Evolutionary conservation across 2,888 invertebrate species (phyloP).

Genomic region (Ichneumon xanthorius): DNA sequence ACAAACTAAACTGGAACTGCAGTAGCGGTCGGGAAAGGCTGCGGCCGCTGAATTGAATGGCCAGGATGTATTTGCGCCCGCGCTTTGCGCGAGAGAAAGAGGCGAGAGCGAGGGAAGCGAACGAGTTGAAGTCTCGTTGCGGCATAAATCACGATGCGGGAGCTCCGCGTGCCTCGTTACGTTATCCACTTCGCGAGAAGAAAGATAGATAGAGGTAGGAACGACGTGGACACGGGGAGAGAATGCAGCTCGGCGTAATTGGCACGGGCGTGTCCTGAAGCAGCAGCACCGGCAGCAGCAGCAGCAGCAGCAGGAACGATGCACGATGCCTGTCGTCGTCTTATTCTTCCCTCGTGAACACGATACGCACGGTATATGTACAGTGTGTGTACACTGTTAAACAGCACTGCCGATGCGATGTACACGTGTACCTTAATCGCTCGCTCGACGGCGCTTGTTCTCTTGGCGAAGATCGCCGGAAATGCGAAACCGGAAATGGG

Average conservation of each 20-base stretch:
- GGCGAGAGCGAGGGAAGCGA: conserved; percentile 30
- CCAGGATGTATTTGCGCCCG: conserved; percentile 17
- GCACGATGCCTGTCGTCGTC: conserved; percentile 59
- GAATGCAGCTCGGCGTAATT: conserved; percentile 78
- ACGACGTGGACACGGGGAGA: conserved; percentile 59
- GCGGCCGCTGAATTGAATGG: conserved; percentile 48
- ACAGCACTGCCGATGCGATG: conserved; percentile 30
- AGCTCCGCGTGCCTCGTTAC: conserved; percentile 60
- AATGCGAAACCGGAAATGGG: conserved; percentile 75
- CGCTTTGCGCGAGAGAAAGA: neutral
- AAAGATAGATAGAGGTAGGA: conserved; percentile 48
- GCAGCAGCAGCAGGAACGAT: conserved; percentile 30
- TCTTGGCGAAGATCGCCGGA: conserved; percentile 68
- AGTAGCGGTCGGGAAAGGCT: conserved; percentile 33
- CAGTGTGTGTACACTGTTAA: neutral
- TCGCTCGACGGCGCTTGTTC: conserved; percentile 58
- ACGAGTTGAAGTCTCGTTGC: conserved; percentile 58
- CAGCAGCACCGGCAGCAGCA: conserved; percentile 4
- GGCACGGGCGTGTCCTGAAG: conserved; percentile 77
- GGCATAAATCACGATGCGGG: conserved; percentile 80
- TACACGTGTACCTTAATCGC: conserved; percentile 68
- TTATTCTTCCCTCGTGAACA: conserved; percentile 33
- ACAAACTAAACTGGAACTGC: conserved; percentile 27
- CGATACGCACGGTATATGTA: conserved; percentile 56
- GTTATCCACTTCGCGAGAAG: conserved; percentile 54